Percentiles rank a stretch among this genome's conserved stretches.
Conservation (phyloP, 2,113 vertebrate genomes). For the Conger conger region DNA sequence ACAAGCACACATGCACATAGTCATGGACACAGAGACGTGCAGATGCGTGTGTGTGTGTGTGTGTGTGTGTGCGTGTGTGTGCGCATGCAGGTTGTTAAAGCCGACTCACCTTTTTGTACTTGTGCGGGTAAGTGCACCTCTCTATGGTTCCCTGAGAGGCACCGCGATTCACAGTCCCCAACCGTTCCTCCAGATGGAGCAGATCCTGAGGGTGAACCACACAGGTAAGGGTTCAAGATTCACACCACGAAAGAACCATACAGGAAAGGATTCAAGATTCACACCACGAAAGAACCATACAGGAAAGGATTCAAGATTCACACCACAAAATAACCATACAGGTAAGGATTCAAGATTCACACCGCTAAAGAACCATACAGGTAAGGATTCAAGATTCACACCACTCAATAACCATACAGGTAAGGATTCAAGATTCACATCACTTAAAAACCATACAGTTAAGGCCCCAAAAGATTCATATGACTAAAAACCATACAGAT, state of each 20-base stretch:
- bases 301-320: neutral
- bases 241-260: neutral
- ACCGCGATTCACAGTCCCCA: conserved; percentile 97
- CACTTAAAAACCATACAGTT: neutral
- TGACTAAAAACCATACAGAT: neutral
- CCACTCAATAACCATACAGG: too few relatives aligned
- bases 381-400: too few relatives aligned
- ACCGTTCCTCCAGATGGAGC: conserved; percentile 94
- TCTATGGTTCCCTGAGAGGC: conserved; percentile 99
- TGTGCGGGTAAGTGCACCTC: conserved; percentile 99
- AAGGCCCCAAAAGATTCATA: too few relatives aligned
- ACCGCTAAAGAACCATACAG: too few relatives aligned
- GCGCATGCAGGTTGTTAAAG: neutral
- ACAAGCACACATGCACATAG: neutral
- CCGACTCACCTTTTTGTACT: conserved; percentile 92
- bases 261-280: neutral
- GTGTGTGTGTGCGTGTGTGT: too few relatives aligned
- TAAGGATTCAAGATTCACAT: neutral
- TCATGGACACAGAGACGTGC: conserved; percentile 18
- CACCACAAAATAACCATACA: neutral
- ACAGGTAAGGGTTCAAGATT: neutral
- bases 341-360: neutral
- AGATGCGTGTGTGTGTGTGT: neutral
- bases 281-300: neutral
- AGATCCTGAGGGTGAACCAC: conserved; percentile 75